These are phyloP conservation scores for Gobio gobio DNA, from an alignment of 2,113 vertebrate genomes.

Conservation along the genomic window DNA sequence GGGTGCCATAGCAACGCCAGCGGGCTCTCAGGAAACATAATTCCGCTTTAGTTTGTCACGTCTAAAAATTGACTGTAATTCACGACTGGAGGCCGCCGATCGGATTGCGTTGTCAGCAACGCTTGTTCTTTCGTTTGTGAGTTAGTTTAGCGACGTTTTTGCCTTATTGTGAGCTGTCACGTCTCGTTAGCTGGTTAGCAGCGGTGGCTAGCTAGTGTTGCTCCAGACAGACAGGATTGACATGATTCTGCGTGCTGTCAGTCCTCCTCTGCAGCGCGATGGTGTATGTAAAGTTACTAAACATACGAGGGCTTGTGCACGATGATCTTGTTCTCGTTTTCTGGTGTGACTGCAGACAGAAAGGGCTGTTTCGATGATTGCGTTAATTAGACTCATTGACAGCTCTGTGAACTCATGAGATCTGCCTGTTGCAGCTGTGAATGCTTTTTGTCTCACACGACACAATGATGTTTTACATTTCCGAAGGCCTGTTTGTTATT, in stretches of 20 bases:
- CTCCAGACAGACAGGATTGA: slow-evolving; percentile 48
- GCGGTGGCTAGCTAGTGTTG: slow-evolving; percentile 46
- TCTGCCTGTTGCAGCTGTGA: slow-evolving; percentile 25
- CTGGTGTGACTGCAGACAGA: neutral
- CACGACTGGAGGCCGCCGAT: no score
- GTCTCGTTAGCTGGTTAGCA: slow-evolving; percentile 62
- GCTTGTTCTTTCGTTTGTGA: neutral
- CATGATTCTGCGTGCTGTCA: slow-evolving; percentile 32
- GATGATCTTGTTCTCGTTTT: neutral
- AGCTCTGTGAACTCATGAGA: neutral
- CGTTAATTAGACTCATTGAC: slow-evolving; percentile 28
- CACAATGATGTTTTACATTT: neutral
- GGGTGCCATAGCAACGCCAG: slow-evolving; percentile 67
- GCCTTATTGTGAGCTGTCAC: slow-evolving; percentile 55
- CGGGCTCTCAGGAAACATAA: slow-evolving; percentile 64
- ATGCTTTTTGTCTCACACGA: neutral
- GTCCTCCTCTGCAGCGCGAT: neutral
- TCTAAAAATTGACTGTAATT: slow-evolving; percentile 12
- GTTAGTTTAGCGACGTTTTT: slow-evolving; percentile 24
- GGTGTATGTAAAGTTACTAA: slow-evolving; percentile 23
- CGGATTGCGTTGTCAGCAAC: neutral
- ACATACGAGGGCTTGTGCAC: neutral
- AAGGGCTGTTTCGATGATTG: slow-evolving; percentile 5
- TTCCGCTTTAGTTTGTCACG: slow-evolving; percentile 54
- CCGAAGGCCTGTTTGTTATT: neutral